Evolutionary conservation across 64 coral and sea anemone genomes (phyloP).

Genomic region (Dendronephthya gigantea): DNA sequence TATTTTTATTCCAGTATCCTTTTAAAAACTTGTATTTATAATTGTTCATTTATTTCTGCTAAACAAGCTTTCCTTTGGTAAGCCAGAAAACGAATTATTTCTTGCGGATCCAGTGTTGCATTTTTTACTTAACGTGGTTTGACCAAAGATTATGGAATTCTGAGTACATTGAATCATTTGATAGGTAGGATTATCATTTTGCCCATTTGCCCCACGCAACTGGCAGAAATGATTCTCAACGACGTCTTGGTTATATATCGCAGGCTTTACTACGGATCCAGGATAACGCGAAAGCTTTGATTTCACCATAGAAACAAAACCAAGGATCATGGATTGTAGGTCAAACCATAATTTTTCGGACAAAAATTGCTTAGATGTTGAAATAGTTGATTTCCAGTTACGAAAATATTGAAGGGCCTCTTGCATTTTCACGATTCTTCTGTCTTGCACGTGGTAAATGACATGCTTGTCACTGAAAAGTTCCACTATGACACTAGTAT

Average conservation of each 20-base stretch:
- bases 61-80: neutral
- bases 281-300: slow-evolving; percentile 3
- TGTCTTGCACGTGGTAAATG: slow-evolving; percentile 5
- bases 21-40: neutral
- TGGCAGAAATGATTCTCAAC: slow-evolving; percentile 22
- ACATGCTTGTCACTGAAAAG: slow-evolving; percentile 4
- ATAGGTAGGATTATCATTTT: slow-evolving; percentile 27
- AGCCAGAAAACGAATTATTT: neutral
- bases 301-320: neutral
- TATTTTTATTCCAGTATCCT: neutral
- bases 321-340: slow-evolving; percentile 17
- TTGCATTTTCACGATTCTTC: neutral
- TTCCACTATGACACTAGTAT: neutral
- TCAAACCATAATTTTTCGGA: slow-evolving; percentile 14
- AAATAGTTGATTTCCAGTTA: neutral
- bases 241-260: slow-evolving; percentile 18
- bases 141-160: neutral
- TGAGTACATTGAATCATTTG: neutral
- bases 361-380: neutral
- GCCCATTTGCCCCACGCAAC: neutral
- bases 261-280: slow-evolving; percentile 13
- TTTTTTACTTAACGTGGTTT: neutral
- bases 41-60: neutral
- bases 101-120: neutral
- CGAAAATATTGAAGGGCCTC: neutral